Percentiles rank a stretch among this genome's conserved stretches.
These are phyloP conservation scores for Piaya cayana DNA, from an alignment of 2,113 vertebrate genomes.

Conservation along the genomic window DNA sequence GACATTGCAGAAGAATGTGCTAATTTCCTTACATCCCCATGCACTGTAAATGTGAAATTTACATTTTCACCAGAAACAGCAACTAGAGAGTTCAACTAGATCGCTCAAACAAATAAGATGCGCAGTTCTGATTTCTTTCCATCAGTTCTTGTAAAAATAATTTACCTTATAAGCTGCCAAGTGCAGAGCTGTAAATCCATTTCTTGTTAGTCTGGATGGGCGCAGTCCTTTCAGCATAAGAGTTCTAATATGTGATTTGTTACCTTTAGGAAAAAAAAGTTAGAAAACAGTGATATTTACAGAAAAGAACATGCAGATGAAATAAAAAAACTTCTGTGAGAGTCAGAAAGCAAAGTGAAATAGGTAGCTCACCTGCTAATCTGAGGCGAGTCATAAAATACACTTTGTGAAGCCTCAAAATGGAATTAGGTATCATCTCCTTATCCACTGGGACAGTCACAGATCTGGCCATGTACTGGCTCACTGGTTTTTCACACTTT, in stretches of 20 bases:
- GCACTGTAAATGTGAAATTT: not conserved
- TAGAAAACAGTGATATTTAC: not conserved
- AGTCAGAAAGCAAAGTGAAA: not conserved
- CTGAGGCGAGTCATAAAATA: not conserved
- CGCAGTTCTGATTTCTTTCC: not conserved
- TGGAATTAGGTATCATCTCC: not conserved
- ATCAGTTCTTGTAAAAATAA: not conserved
- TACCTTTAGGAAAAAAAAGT: slow-evolving; percentile 76
- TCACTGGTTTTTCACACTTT: not conserved
- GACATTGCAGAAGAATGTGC: not conserved
- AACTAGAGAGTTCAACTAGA: not conserved
- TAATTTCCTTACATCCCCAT: not conserved
- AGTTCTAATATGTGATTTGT: slow-evolving; percentile 85
- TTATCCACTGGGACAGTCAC: fast-evolving
- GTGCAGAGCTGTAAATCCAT: slow-evolving; percentile 93
- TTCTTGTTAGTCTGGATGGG: slow-evolving; percentile 88
- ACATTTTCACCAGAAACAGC: not conserved
- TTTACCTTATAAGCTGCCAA: slow-evolving; percentile 89
- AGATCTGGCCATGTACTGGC: fast-evolving
- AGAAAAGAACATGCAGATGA: not conserved
- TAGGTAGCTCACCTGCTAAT: not conserved
- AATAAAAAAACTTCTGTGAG: not conserved
- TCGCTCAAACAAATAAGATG: not conserved
- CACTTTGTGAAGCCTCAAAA: fast-evolving
- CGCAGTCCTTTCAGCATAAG: slow-evolving; percentile 92